These are phyloP conservation scores for Dasysyrphus albostriatus DNA, from an alignment of 2,888 invertebrate species.

Conservation along the genomic window DNA sequence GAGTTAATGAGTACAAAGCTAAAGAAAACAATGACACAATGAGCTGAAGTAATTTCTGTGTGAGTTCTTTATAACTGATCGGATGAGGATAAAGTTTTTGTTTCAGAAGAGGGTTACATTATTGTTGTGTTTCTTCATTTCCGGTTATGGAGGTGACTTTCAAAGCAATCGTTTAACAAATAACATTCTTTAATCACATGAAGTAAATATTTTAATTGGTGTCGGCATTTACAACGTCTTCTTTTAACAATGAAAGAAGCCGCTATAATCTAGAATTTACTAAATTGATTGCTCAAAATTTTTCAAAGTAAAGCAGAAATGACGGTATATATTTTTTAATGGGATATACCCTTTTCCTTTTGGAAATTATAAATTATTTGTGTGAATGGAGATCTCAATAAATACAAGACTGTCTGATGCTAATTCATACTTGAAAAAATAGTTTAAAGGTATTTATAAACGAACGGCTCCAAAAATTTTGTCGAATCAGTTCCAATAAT, in stretches of 20 bases:
- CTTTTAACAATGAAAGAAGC: not conserved
- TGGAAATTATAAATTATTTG: not conserved
- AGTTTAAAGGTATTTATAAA: no score
- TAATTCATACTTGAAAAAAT: no score
- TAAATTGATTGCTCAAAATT: not conserved
- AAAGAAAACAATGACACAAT: constrained; percentile 65
- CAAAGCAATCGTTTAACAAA: constrained; percentile 45
- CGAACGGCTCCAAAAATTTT: no score
- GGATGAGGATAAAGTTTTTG: constrained; percentile 20
- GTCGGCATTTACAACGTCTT: constrained; percentile 10
- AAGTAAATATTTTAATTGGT: constrained; percentile 31
- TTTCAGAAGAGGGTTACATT: constrained; percentile 11
- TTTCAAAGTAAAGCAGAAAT: not conserved
- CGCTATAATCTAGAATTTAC: not conserved
- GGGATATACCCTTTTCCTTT: not conserved
- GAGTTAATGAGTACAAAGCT: constrained; percentile 39
- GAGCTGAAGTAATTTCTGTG: constrained; percentile 55
- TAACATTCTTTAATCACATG: constrained; percentile 31
- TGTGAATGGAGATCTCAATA: not conserved
- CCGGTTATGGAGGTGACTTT: constrained; percentile 45
- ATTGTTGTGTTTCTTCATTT: constrained; percentile 34
- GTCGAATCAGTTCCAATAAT: no score
- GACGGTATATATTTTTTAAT: not conserved
- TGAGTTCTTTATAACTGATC: constrained; percentile 56
- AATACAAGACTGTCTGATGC: not conserved